These are phyloP conservation scores for Polypterus senegalus DNA, from an alignment of 2,113 vertebrate genomes.

Conservation along the genomic window DNA sequence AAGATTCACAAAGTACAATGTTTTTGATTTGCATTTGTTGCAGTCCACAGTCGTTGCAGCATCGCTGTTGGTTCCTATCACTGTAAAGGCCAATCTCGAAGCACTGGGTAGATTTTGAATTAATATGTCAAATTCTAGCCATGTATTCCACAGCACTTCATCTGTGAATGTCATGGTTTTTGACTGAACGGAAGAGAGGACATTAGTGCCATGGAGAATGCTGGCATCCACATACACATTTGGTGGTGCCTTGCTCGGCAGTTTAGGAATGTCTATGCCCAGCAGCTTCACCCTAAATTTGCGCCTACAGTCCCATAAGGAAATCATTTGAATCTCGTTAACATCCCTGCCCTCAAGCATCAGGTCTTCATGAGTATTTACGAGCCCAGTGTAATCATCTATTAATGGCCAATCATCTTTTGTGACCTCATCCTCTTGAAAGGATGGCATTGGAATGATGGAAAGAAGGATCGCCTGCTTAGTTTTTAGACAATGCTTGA, in stretches of 20 bases:
- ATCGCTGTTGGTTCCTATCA: slow-evolving; percentile 31
- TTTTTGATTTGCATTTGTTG: slow-evolving; percentile 35
- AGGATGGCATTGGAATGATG: slow-evolving; percentile 30
- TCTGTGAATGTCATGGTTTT: slow-evolving; percentile 36
- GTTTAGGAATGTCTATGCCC: slow-evolving; percentile 47
- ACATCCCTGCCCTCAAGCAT: slow-evolving; percentile 40
- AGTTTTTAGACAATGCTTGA: slow-evolving; percentile 45
- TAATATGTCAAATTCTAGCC: slow-evolving; percentile 51
- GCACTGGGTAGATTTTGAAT: slow-evolving; percentile 50
- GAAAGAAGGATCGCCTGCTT: slow-evolving; percentile 41
- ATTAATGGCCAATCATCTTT: slow-evolving; percentile 44
- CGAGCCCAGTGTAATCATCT: slow-evolving; percentile 45
- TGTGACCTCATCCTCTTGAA: slow-evolving; percentile 30
- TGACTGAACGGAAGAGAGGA: slow-evolving; percentile 41
- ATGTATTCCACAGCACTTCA: slow-evolving; percentile 57
- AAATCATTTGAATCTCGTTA: slow-evolving; percentile 53
- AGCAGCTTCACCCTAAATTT: slow-evolving; percentile 52
- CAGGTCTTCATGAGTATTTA: slow-evolving; percentile 48
- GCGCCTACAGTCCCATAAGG: slow-evolving; percentile 54
- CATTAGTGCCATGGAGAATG: slow-evolving; percentile 46
- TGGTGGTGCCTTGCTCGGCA: slow-evolving; percentile 36
- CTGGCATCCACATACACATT: slow-evolving; percentile 39
- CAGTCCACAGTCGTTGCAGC: slow-evolving; percentile 21
- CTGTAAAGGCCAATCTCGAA: slow-evolving; percentile 46
- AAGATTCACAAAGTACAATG: slow-evolving; percentile 56